Conservation (phyloP, 2,113 vertebrate species). For the Scopus umbretta region DNA sequence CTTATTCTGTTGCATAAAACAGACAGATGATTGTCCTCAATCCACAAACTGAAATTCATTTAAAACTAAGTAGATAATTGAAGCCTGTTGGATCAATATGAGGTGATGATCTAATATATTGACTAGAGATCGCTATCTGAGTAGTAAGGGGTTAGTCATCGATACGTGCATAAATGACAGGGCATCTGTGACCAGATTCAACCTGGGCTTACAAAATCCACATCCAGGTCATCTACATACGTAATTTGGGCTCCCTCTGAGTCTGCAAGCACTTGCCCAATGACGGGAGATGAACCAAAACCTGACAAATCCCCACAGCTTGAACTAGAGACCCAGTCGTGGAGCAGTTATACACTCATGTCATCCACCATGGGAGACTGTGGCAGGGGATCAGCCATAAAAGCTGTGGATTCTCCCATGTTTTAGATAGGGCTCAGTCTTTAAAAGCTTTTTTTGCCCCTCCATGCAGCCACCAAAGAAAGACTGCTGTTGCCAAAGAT, state of each 20-base stretch:
- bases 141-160: constrained; percentile 19
- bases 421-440: neutral
- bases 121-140: neutral
- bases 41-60: neutral
- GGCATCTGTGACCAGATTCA: neutral
- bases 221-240: neutral
- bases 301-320: neutral
- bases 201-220: neutral
- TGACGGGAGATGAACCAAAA: neutral
- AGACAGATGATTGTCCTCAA: neutral
- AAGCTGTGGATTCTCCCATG: neutral
- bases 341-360: neutral
- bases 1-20: neutral
- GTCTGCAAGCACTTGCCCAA: neutral
- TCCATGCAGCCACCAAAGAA: neutral
- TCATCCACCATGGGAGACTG: neutral
- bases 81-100: constrained; percentile 34
- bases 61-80: constrained; percentile 40
- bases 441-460: neutral
- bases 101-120: constrained; percentile 25
- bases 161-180: neutral
- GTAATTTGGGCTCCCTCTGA: neutral
- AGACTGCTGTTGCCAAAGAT: neutral
- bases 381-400: neutral
- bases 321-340: neutral